phyloP scores from a whole-genome alignment of 2,113 vertebrate genomes.

The Forbesichthys papilliferus region DNA sequence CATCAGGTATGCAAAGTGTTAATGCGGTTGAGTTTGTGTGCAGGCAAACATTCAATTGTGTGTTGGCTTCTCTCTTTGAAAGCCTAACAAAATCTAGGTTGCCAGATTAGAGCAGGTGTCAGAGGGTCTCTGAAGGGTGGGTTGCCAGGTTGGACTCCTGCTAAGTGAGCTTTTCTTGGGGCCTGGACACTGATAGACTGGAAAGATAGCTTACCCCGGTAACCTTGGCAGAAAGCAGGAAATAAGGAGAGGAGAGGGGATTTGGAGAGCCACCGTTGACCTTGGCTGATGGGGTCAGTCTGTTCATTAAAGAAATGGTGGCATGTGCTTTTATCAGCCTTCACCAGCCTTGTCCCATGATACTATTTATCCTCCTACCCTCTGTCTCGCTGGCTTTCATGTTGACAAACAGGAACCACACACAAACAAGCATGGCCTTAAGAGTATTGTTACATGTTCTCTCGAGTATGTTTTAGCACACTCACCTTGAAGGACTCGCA shows the following conservation, averaged over 20 bases:
- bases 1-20: not conserved
- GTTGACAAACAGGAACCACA: slow-evolving; percentile 52
- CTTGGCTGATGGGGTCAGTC: slow-evolving; percentile 72
- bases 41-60: slow-evolving; percentile 27
- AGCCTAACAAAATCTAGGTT: slow-evolving; percentile 63
- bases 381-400: slow-evolving; percentile 60
- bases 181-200: slow-evolving; percentile 67
- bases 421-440: not conserved
- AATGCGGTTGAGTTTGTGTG: slow-evolving; percentile 32
- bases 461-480: no score
- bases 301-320: slow-evolving; percentile 73
- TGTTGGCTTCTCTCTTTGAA: slow-evolving; percentile 40
- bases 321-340: slow-evolving; percentile 69
- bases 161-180: slow-evolving; percentile 64
- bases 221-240: slow-evolving; percentile 34
- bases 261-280: slow-evolving; percentile 66
- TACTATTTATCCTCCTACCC: slow-evolving; percentile 64
- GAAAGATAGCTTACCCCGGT: slow-evolving; percentile 53
- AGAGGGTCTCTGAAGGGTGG: slow-evolving; percentile 48
- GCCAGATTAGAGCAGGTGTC: slow-evolving; percentile 68
- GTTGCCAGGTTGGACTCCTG: slow-evolving; percentile 58
- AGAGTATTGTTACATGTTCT: not conserved
- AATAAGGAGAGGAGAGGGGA: slow-evolving; percentile 43
- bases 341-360: slow-evolving; percentile 66
- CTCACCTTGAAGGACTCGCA: not conserved